A percentile compares a stretch with the other conserved stretches of the same genome.
These are phyloP conservation scores for Colinus virginianus DNA, from an alignment of 2,113 vertebrate species.

Conservation along the genomic window DNA sequence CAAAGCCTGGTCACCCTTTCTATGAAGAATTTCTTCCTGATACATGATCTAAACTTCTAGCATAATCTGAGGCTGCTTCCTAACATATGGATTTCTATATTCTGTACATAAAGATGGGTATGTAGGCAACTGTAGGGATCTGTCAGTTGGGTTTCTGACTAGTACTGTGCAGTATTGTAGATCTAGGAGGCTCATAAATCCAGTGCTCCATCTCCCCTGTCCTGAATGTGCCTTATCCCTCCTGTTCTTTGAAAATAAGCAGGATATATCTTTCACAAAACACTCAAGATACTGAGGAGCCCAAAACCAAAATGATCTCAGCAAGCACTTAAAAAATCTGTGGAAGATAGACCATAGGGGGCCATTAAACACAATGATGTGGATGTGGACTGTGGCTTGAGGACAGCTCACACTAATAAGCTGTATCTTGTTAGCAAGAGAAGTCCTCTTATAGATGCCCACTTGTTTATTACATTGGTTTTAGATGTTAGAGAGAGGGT, in stretches of 20 bases:
- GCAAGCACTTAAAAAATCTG: accelerated
- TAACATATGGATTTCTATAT: not conserved
- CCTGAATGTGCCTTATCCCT: not conserved
- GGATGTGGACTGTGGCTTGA: not conserved
- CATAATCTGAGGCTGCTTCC: not conserved
- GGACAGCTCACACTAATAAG: not conserved
- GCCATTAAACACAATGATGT: not conserved
- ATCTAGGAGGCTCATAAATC: not conserved
- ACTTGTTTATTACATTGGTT: not conserved
- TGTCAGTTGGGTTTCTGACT: not conserved
- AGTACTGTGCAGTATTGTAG: not conserved
- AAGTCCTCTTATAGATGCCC: not conserved
- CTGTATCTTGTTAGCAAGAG: not conserved
- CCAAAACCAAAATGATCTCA: not conserved
- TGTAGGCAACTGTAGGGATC: not conserved
- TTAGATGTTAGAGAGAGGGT: not conserved
- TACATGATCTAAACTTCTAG: not conserved
- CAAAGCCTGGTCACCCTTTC: not conserved
- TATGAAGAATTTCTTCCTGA: not conserved
- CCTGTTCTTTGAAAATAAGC: not conserved
- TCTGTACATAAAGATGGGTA: not conserved
- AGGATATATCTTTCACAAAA: not conserved
- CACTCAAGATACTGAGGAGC: not conserved
- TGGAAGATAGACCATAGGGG: not conserved
- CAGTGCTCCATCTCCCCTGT: not conserved